Evolutionary conservation across 2,888 invertebrate species (phyloP).

Genomic region (Chromoteleia sp.): DNA sequence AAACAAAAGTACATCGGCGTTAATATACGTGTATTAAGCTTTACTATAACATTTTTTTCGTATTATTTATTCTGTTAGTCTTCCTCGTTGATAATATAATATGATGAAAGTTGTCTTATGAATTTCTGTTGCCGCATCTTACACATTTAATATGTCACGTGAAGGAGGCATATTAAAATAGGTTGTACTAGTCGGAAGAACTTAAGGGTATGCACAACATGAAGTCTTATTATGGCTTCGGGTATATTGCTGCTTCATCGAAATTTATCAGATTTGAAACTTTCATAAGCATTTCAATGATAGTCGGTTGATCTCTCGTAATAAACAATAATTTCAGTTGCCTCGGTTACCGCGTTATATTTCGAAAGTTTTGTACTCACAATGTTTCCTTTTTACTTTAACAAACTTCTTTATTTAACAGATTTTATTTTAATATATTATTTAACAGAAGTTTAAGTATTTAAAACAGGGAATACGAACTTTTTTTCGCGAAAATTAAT

Average conservation of each 20-base stretch:
- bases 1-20: too few relatives aligned
- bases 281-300: slow-evolving; percentile 35
- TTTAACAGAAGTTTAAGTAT: too few relatives aligned
- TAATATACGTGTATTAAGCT: too few relatives aligned
- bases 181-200: slow-evolving; percentile 75
- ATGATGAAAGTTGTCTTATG: slow-evolving; percentile 20
- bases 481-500: too few relatives aligned
- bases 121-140: slow-evolving; percentile 36
- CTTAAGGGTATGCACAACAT: slow-evolving; percentile 81
- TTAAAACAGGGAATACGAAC: too few relatives aligned
- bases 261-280: slow-evolving; percentile 78
- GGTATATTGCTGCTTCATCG: slow-evolving; percentile 82
- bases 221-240: slow-evolving; percentile 82
- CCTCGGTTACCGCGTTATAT: not conserved
- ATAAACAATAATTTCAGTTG: too few relatives aligned
- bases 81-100: not conserved
- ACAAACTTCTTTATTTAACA: not conserved
- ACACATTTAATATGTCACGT: slow-evolving; percentile 49
- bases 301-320: not conserved
- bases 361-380: not conserved
- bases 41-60: not conserved
- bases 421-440: not conserved
- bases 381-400: too few relatives aligned
- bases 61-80: slow-evolving; percentile 4
- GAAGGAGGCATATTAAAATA: slow-evolving; percentile 67